Percentiles rank a stretch among this genome's conserved stretches.
These are phyloP conservation scores for Synchiropus splendidus DNA, from an alignment of 2,113 vertebrate genomes.

Conservation along the genomic window DNA sequence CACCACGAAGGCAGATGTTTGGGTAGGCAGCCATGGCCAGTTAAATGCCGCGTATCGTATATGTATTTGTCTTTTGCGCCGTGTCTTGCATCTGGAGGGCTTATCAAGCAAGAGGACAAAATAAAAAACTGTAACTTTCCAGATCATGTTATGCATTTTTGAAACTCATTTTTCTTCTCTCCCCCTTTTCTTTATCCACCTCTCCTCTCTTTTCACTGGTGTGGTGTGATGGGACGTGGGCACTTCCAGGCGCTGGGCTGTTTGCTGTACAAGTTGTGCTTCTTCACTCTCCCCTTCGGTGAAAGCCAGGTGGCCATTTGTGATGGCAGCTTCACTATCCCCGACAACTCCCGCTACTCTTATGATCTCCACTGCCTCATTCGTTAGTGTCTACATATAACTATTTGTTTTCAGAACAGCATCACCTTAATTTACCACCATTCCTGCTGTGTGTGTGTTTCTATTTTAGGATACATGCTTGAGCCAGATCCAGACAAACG, in stretches of 20 bases:
- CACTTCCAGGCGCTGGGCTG: conserved; percentile 84
- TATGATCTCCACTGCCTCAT: conserved; percentile 98
- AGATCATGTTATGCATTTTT: background rate
- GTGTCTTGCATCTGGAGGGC: no score
- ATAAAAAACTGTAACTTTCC: no score
- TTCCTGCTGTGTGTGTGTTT: conserved; percentile 5
- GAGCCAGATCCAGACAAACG: conserved; percentile 94
- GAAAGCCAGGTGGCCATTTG: conserved; percentile 99
- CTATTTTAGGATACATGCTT: conserved; percentile 85
- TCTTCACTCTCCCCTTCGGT: conserved; percentile 95
- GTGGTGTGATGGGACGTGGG: conserved; percentile 17
- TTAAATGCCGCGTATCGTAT: no score
- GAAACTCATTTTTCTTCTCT: background rate
- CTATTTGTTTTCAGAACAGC: conserved; percentile 1
- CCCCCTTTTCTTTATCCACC: background rate
- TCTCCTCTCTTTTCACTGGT: conserved; percentile 1
- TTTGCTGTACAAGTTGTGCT: conserved; percentile 96
- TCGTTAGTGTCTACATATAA: conserved; percentile 62
- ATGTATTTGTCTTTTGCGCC: no score
- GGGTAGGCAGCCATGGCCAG: conserved; percentile 68
- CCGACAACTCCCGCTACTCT: conserved; percentile 93
- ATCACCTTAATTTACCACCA: background rate
- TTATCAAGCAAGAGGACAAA: no score
- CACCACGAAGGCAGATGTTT: conserved; percentile 93
- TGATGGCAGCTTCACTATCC: conserved; percentile 97